phyloP scores from a whole-genome alignment of 2,888 invertebrate species.

The Drosophila ezoana region DNA sequence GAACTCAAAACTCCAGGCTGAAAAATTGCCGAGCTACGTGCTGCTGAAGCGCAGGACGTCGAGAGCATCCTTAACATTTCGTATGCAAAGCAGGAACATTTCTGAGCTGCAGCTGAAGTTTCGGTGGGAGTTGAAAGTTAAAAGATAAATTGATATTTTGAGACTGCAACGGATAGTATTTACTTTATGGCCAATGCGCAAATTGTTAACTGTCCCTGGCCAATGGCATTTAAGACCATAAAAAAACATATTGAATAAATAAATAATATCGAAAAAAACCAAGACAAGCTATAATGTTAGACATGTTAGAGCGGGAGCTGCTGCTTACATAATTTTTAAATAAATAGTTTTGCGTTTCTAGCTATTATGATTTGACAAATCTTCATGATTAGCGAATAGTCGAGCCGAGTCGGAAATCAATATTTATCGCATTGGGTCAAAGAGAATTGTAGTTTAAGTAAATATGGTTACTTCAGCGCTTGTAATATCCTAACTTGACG shows the following conservation, averaged over 20 bases:
- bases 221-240: constrained; percentile 51
- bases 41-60: constrained; percentile 1
- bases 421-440: too few relatives aligned
- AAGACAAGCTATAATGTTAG: too few relatives aligned
- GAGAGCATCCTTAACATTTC: constrained; percentile 23
- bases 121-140: constrained; percentile 33
- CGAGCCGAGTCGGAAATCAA: too few relatives aligned
- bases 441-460: too few relatives aligned
- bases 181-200: constrained; percentile 62
- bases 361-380: too few relatives aligned
- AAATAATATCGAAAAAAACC: not conserved
- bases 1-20: constrained; percentile 45
- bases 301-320: too few relatives aligned
- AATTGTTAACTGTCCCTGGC: constrained; percentile 67
- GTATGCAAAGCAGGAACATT: constrained; percentile 56
- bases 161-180: constrained; percentile 49
- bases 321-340: too few relatives aligned
- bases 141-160: constrained; percentile 62
- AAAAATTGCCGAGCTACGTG: constrained; percentile 74
- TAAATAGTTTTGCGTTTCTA: too few relatives aligned
- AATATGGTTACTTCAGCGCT: too few relatives aligned
- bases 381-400: too few relatives aligned
- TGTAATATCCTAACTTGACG: too few relatives aligned
- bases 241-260: not conserved
- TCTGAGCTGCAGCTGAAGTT: constrained; percentile 46